Percentiles rank a stretch among this genome's conserved stretches.
These are phyloP conservation scores for Channa striata DNA, from an alignment of 2,797 vertebrate species.

Conservation along the genomic window DNA sequence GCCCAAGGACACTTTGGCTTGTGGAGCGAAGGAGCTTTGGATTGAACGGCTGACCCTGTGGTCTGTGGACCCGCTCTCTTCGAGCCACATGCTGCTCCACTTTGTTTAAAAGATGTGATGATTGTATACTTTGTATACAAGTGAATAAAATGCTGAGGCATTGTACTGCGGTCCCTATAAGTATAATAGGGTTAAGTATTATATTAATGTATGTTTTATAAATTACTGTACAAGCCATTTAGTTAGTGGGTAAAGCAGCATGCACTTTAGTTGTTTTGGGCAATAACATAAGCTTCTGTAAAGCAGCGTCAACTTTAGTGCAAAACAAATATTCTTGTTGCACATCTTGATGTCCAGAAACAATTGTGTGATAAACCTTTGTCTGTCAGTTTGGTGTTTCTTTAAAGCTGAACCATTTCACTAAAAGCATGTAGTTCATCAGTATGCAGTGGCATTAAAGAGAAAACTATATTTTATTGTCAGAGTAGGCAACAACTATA, in stretches of 20 bases:
- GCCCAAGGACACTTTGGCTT: no score
- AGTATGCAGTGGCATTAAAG: slow-evolving; percentile 19
- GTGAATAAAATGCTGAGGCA: slow-evolving; percentile 43
- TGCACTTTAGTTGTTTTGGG: slow-evolving; percentile 76
- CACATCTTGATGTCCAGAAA: slow-evolving; percentile 47
- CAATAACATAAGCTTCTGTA: slow-evolving; percentile 69
- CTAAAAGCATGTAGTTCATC: slow-evolving; percentile 16
- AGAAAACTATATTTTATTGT: slow-evolving; percentile 42
- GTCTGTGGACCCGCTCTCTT: slow-evolving; percentile 1
- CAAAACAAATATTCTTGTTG: slow-evolving; percentile 36
- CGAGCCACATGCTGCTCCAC: slow-evolving; percentile 7
- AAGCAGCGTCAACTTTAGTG: slow-evolving; percentile 42
- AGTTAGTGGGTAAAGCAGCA: slow-evolving; percentile 61
- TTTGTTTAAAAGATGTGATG: slow-evolving; percentile 54
- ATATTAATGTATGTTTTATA: slow-evolving; percentile 59
- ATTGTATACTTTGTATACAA: slow-evolving; percentile 60
- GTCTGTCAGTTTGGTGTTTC: slow-evolving; percentile 29
- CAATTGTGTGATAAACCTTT: slow-evolving; percentile 30
- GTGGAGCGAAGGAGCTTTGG: no score
- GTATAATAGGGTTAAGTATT: slow-evolving; percentile 38
- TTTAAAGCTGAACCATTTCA: slow-evolving; percentile 23
- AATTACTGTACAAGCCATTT: slow-evolving; percentile 63
- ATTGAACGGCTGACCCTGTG: no score
- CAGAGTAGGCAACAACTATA: slow-evolving; percentile 29
- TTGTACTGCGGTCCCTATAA: slow-evolving; percentile 47